Evolutionary conservation across 2,797 vertebrate species (phyloP).

Genomic region (Neopelma chrysocephalum): DNA sequence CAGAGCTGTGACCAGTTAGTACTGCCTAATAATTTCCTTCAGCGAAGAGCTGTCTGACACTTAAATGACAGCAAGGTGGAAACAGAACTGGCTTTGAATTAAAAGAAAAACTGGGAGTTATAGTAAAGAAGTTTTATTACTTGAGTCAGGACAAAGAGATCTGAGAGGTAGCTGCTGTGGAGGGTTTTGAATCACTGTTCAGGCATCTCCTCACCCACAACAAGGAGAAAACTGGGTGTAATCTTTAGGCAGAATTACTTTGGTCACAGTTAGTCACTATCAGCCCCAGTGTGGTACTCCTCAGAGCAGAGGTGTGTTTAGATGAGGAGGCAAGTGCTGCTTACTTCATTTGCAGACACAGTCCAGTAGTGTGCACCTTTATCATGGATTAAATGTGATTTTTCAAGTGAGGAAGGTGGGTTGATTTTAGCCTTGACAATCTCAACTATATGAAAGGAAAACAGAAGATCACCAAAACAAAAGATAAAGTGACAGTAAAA

Average conservation of each 20-base stretch:
- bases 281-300: background rate
- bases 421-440: background rate
- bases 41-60: background rate
- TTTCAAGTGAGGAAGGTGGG: background rate
- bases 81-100: conserved; percentile 13
- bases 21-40: conserved; percentile 21
- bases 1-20: background rate
- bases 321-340: background rate
- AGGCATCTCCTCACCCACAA: conserved; percentile 15
- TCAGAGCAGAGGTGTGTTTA: background rate
- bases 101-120: background rate
- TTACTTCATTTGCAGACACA: background rate
- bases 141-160: background rate
- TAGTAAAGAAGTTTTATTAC: background rate
- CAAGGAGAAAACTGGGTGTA: background rate
- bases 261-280: conserved; percentile 28
- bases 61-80: background rate
- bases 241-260: background rate
- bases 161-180: background rate
- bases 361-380: background rate
- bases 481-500: conserved; percentile 66
- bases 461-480: conserved; percentile 52
- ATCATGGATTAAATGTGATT: background rate
- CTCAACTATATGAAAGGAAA: conserved; percentile 43
- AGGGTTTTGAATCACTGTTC: conserved; percentile 37